phyloP scores from a whole-genome alignment of 2,888 invertebrate genomes.

The Danaus chrysippus region DNA sequence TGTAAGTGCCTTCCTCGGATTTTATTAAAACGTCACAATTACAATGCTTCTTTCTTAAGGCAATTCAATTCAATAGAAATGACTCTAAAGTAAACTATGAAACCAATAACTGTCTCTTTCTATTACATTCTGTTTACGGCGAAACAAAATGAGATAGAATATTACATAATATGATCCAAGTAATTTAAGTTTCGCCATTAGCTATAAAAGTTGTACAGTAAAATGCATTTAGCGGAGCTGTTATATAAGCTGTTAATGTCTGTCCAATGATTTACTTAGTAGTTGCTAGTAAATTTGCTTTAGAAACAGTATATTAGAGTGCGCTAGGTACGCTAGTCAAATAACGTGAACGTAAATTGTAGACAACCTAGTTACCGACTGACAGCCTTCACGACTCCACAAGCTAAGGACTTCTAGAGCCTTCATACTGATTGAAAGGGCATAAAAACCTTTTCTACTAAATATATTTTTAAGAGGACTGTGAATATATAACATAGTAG shows the following conservation, averaged over 20 bases:
- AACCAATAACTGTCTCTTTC: neutral
- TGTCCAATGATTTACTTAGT: constrained; percentile 30
- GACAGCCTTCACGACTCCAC: constrained; percentile 38
- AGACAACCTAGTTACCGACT: constrained; percentile 63
- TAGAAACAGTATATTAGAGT: constrained; percentile 23
- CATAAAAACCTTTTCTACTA: no score
- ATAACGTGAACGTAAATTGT: constrained; percentile 58
- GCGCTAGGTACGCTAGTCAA: constrained; percentile 46
- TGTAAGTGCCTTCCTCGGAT: constrained; percentile 56
- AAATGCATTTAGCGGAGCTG: constrained; percentile 18
- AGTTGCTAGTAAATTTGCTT: constrained; percentile 31
- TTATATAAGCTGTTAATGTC: constrained; percentile 26
- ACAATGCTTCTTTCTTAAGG: neutral
- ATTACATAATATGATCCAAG: neutral
- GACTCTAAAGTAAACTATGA: constrained; percentile 16
- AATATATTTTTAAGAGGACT: no score
- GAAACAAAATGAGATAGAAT: neutral
- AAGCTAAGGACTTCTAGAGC: constrained; percentile 19
- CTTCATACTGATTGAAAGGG: neutral
- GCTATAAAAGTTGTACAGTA: constrained; percentile 10
- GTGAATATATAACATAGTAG: no score
- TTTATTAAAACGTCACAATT: constrained; percentile 60
- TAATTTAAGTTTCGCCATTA: constrained; percentile 6
- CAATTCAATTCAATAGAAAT: no score
- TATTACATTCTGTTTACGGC: neutral